A percentile compares a stretch with the other conserved stretches of the same genome.
Conservation (phyloP, 2,113 vertebrate genomes). For the Octodon degus region DNA sequence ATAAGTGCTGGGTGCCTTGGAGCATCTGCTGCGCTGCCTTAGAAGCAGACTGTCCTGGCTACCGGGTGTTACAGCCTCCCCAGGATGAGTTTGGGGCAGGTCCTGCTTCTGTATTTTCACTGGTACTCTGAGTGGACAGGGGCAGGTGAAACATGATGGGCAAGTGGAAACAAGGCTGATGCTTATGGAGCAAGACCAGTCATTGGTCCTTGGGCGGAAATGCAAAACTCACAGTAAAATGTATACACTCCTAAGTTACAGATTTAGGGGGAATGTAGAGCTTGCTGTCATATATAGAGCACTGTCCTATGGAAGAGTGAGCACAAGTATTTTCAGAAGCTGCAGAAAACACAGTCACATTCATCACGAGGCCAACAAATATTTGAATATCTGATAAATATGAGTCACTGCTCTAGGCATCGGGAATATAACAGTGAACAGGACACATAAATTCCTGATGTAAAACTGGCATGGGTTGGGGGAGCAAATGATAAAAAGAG, state of each 20-base stretch:
- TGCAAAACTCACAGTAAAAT: neutral
- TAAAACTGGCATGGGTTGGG: neutral
- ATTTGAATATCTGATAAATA: neutral
- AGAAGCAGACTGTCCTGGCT: neutral
- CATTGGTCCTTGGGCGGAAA: neutral
- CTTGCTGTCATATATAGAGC: neutral
- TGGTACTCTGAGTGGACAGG: neutral
- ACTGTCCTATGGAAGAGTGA: neutral
- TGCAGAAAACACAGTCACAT: slow-evolving; percentile 9
- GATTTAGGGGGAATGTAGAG: neutral
- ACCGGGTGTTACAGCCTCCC: neutral
- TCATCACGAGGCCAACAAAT: neutral
- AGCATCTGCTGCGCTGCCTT: neutral
- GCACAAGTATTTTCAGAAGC: slow-evolving; percentile 48
- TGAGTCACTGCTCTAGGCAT: neutral
- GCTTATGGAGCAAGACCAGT: neutral
- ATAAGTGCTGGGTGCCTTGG: neutral
- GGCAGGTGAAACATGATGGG: neutral
- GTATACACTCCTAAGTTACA: neutral
- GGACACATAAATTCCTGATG: neutral
- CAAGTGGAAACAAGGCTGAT: neutral
- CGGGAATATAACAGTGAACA: neutral
- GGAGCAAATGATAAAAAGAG: slow-evolving; percentile 17
- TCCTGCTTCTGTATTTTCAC: neutral
- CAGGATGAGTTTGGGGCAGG: neutral